Percentiles rank a stretch among this genome's conserved stretches.
phyloP scores from a whole-genome alignment of 2,113 vertebrate genomes.

The Tenebrosternarchus preto region DNA sequence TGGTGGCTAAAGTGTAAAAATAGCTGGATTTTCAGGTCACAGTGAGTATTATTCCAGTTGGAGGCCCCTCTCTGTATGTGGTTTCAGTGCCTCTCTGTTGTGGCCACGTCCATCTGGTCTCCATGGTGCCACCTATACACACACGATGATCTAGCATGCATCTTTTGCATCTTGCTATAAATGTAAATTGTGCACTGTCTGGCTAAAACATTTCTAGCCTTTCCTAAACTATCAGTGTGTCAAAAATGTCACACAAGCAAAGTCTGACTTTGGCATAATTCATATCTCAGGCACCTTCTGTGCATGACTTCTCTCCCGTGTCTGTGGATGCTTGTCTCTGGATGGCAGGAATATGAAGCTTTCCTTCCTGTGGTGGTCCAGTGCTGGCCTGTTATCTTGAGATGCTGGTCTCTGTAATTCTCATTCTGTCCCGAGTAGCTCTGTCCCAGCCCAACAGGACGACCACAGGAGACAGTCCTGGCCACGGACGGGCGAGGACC shows the following conservation, averaged over 20 bases:
- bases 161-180: not conserved
- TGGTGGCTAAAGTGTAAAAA: slow-evolving; percentile 33
- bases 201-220: not conserved
- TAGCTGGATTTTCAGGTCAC: slow-evolving; percentile 60
- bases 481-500: slow-evolving; percentile 33
- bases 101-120: too few species aligned
- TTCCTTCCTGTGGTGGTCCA: not conserved
- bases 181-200: not conserved
- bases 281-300: not conserved
- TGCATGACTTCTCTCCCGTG: not conserved
- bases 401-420: slow-evolving; percentile 27
- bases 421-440: too few species aligned
- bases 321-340: not conserved
- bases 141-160: not conserved
- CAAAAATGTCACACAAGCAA: not conserved
- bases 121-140: too few species aligned
- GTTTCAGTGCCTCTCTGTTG: slow-evolving; percentile 44
- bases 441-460: slow-evolving; percentile 5
- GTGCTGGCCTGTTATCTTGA: slow-evolving; percentile 10
- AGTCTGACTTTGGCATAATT: not conserved
- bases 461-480: slow-evolving; percentile 15
- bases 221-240: not conserved
- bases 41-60: slow-evolving; percentile 62
- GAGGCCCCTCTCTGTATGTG: slow-evolving; percentile 55
- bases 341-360: not conserved